phyloP scores from a whole-genome alignment of 1,140 invertebrate species.

The Chymomyza costata region DNA sequence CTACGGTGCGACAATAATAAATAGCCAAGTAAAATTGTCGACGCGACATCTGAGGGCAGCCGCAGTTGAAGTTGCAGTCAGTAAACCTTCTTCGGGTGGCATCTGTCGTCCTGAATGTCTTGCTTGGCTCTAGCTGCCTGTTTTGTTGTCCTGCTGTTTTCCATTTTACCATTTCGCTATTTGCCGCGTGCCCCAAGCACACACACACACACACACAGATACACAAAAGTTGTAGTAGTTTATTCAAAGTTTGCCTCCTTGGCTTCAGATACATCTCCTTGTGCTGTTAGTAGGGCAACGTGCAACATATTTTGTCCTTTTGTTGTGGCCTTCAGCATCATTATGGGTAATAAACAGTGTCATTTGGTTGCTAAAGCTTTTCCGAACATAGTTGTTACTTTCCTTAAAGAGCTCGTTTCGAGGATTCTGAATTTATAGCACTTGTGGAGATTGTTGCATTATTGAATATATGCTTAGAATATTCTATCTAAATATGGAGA shows the following conservation, averaged over 20 bases:
- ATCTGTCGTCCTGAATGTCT: slow-evolving; percentile 11
- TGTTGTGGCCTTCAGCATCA: slow-evolving; percentile 59
- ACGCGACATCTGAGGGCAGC: slow-evolving; percentile 20
- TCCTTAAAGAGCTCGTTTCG: too few species aligned
- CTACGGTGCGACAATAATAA: slow-evolving; percentile 30
- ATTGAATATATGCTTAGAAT: too few species aligned
- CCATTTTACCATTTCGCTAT: slow-evolving; percentile 23
- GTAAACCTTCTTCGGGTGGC: too few species aligned
- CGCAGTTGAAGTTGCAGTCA: too few species aligned
- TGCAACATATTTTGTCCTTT: slow-evolving; percentile 46
- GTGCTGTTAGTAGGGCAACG: slow-evolving; percentile 7
- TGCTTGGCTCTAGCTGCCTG: background rate
- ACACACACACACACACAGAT: too few species aligned
- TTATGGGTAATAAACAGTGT: slow-evolving; percentile 72
- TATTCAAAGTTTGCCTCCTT: slow-evolving; percentile 53
- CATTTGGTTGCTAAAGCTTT: slow-evolving; percentile 37
- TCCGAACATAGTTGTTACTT: too few species aligned
- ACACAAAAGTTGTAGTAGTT: slow-evolving; percentile 57
- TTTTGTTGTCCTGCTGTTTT: slow-evolving; percentile 9
- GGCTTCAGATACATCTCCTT: slow-evolving; percentile 16
- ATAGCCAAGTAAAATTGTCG: slow-evolving; percentile 67
- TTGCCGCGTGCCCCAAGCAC: slow-evolving; percentile 14
- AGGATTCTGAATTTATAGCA: too few species aligned
- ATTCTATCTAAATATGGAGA: too few species aligned
- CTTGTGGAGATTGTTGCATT: too few species aligned